phyloP scores from a whole-genome alignment of 2,888 invertebrate species.

The Cephus pulcher region DNA sequence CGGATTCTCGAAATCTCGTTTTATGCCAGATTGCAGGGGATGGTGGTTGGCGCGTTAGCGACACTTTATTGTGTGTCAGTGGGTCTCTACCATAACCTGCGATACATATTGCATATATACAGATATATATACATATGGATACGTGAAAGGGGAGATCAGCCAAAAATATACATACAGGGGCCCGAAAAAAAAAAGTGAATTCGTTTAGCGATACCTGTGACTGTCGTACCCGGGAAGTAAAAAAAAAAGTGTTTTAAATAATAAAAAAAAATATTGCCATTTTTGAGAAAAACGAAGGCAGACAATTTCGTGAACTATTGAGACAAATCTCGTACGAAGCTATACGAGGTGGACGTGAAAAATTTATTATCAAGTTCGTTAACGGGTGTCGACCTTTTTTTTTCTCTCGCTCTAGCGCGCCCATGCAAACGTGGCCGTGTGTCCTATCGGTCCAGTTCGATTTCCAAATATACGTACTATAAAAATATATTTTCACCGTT shows the following conservation, averaged over 20 bases:
- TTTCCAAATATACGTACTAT: too few relatives aligned
- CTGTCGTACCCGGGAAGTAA: not conserved
- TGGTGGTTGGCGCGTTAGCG: slow-evolving; percentile 3
- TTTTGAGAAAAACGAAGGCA: not conserved
- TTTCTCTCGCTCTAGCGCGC: not conserved
- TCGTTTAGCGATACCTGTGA: not conserved
- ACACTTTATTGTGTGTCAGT: not conserved
- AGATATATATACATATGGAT: not conserved
- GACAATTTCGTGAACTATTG: not conserved
- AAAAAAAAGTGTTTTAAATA: not conserved
- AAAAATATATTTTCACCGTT: too few relatives aligned
- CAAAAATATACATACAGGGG: not conserved
- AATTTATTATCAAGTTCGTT: not conserved
- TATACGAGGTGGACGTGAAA: not conserved
- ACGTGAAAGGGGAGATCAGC: not conserved
- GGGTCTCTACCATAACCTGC: not conserved
- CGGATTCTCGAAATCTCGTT: slow-evolving; percentile 66
- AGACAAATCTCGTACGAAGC: not conserved
- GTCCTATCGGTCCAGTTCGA: too few relatives aligned
- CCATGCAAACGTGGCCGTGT: too few relatives aligned
- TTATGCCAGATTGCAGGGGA: slow-evolving; percentile 38
- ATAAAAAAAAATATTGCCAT: not conserved
- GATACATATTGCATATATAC: not conserved
- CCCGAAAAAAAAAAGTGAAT: not conserved
- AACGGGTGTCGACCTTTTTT: not conserved